Evolutionary conservation across 2,113 vertebrate species (phyloP).

Genomic region (Odontesthes bonariensis): DNA sequence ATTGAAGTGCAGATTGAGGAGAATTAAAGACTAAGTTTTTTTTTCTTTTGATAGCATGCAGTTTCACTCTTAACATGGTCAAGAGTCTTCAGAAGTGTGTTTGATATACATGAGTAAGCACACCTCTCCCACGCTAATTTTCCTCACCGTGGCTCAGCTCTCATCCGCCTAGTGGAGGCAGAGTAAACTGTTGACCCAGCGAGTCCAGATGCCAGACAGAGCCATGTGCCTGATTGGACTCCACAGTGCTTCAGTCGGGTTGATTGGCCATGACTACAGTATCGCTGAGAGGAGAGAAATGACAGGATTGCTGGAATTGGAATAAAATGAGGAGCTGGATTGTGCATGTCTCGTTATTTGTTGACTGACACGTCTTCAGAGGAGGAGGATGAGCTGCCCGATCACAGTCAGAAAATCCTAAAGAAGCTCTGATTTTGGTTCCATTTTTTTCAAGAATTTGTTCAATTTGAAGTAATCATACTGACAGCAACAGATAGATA

Average conservation of each 20-base stretch:
- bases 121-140: slow-evolving; percentile 64
- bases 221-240: slow-evolving; percentile 64
- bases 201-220: slow-evolving; percentile 59
- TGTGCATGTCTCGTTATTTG: slow-evolving; percentile 41
- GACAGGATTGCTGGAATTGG: slow-evolving; percentile 27
- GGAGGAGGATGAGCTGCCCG: neutral
- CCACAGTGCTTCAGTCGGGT: slow-evolving; percentile 49
- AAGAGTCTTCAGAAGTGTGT: slow-evolving; percentile 38
- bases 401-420: neutral
- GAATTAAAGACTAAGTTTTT: slow-evolving; percentile 37
- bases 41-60: slow-evolving; percentile 19
- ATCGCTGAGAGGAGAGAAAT: slow-evolving; percentile 43
- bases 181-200: slow-evolving; percentile 59
- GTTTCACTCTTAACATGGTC: slow-evolving; percentile 32
- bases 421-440: slow-evolving; percentile 3
- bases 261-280: slow-evolving; percentile 67
- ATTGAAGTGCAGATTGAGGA: slow-evolving; percentile 30
- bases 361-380: slow-evolving; percentile 55
- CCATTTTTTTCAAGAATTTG: neutral
- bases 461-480: neutral
- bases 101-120: slow-evolving; percentile 74
- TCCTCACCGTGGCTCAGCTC: slow-evolving; percentile 26
- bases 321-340: slow-evolving; percentile 27
- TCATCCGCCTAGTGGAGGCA: slow-evolving; percentile 43
- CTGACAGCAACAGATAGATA: too few relatives aligned